These are phyloP conservation scores for Galaxea fascicularis DNA, from an alignment of 92 coral and sea anemone species.

Conservation along the genomic window DNA sequence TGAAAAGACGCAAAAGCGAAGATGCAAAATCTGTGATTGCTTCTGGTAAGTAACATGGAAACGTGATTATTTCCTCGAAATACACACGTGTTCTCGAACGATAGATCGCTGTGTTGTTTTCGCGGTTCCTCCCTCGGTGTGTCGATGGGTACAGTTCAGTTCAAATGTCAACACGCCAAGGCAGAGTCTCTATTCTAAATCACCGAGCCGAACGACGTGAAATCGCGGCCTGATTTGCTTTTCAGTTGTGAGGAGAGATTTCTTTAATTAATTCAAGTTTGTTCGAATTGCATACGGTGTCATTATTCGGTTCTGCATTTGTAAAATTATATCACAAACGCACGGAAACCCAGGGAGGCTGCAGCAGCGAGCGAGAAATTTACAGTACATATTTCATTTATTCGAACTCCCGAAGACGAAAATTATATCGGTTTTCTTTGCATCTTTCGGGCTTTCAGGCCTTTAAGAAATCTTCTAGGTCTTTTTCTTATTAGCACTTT, in stretches of 20 bases:
- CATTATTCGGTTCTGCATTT: constrained; percentile 26
- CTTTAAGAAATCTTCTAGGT: constrained; percentile 40
- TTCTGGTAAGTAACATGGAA: constrained; percentile 51
- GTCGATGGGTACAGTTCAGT: constrained; percentile 9
- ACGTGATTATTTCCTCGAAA: constrained; percentile 34
- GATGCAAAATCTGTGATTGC: constrained; percentile 31
- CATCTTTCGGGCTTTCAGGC: constrained; percentile 9
- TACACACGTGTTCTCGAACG: constrained; percentile 51
- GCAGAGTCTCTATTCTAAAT: not conserved
- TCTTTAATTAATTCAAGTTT: constrained; percentile 59
- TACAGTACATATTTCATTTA: not conserved
- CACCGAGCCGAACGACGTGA: not conserved
- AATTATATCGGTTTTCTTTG: constrained; percentile 2
- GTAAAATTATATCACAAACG: constrained; percentile 27
- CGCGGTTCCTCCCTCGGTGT: constrained; percentile 33
- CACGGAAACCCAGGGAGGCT: not conserved
- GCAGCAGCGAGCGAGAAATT: constrained; percentile 3
- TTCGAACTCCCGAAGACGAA: not conserved
- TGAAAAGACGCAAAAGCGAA: constrained; percentile 73
- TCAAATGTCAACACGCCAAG: constrained; percentile 41
- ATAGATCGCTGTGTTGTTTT: constrained; percentile 5
- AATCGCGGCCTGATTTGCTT: constrained; percentile 13
- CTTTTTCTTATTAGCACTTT: constrained; percentile 57
- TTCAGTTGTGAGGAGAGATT: constrained; percentile 27
- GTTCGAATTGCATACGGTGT: constrained; percentile 52